Evolutionary conservation across 2,797 vertebrate genomes (phyloP).

Genomic region (Diplodus sargus): DNA sequence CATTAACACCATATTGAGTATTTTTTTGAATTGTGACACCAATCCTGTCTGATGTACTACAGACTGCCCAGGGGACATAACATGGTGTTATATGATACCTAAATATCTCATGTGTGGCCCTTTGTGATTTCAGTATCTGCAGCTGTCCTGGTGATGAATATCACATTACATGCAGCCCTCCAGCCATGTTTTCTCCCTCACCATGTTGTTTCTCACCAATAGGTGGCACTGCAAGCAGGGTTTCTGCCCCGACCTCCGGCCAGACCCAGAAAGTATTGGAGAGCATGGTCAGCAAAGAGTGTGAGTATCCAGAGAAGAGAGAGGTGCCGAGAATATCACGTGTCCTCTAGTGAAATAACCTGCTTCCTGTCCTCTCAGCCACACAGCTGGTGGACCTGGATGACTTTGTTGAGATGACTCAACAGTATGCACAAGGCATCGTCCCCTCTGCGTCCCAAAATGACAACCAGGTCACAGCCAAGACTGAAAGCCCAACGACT

Average conservation of each 20-base stretch:
- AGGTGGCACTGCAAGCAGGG: conserved; percentile 78
- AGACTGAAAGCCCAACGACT: conserved; percentile 62
- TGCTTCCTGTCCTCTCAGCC: conserved; percentile 76
- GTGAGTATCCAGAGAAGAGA: conserved; percentile 80
- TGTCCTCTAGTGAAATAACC: neutral
- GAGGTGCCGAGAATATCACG: neutral
- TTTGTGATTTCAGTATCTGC: conserved; percentile 57
- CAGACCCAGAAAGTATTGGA: conserved; percentile 93
- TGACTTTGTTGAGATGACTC: conserved; percentile 97
- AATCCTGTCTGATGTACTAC: conserved; percentile 4
- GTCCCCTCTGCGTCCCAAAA: conserved; percentile 79
- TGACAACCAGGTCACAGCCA: conserved; percentile 76
- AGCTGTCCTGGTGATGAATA: conserved; percentile 60
- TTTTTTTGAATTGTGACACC: conserved; percentile 20
- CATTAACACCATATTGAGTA: neutral
- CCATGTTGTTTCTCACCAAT: conserved; percentile 54
- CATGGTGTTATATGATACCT: conserved; percentile 8
- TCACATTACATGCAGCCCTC: conserved; percentile 54
- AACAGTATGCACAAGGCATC: conserved; percentile 93
- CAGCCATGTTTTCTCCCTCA: conserved; percentile 31
- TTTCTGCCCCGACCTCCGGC: conserved; percentile 83
- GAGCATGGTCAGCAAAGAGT: conserved; percentile 90
- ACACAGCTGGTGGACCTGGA: conserved; percentile 91
- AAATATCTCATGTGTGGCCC: conserved; percentile 34
- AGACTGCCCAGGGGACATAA: neutral